phyloP scores from a whole-genome alignment of 23 tunicate genomes.

The Phallusia fumigata region DNA sequence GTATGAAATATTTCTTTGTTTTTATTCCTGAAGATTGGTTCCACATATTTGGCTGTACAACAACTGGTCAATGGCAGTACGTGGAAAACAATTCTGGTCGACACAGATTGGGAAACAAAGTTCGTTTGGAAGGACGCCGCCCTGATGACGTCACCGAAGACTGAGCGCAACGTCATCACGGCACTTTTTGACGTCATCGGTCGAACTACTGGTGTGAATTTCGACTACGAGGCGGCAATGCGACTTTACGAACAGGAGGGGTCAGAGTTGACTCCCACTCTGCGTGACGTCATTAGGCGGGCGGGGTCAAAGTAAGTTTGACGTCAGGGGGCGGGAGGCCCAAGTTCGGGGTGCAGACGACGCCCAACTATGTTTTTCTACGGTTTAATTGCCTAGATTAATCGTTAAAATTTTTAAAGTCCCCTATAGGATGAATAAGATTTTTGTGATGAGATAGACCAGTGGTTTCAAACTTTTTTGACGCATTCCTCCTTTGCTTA shows the following conservation, averaged over 20 bases:
- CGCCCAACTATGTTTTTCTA: too few relatives aligned
- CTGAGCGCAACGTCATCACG: conserved; percentile 68
- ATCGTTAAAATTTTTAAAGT: too few relatives aligned
- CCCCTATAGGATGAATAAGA: too few relatives aligned
- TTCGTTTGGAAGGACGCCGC: conserved; percentile 71
- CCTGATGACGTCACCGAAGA: neutral
- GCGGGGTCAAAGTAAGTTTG: neutral
- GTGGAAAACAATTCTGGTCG: conserved; percentile 61
- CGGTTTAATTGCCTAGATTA: too few relatives aligned
- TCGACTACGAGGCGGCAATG: conserved; percentile 61
- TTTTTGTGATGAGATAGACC: too few relatives aligned
- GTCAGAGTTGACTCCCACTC: conserved; percentile 22
- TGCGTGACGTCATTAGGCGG: conserved; percentile 32
- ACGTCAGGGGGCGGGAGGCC: neutral
- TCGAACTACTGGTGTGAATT: conserved; percentile 32
- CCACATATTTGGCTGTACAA: conserved; percentile 75
- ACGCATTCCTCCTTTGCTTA: too few relatives aligned
- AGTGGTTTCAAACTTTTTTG: too few relatives aligned
- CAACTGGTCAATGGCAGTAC: conserved; percentile 10
- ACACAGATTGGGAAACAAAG: conserved; percentile 87
- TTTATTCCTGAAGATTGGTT: conserved; percentile 35
- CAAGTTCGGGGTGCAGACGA: too few relatives aligned
- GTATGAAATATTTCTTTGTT: too few relatives aligned
- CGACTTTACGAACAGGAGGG: conserved; percentile 35
- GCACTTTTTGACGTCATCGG: conserved; percentile 64